Percentiles rank a stretch among this genome's conserved stretches.
phyloP scores from a whole-genome alignment of 2,113 vertebrate genomes.

The Tympanuchus pallidicinctus region DNA sequence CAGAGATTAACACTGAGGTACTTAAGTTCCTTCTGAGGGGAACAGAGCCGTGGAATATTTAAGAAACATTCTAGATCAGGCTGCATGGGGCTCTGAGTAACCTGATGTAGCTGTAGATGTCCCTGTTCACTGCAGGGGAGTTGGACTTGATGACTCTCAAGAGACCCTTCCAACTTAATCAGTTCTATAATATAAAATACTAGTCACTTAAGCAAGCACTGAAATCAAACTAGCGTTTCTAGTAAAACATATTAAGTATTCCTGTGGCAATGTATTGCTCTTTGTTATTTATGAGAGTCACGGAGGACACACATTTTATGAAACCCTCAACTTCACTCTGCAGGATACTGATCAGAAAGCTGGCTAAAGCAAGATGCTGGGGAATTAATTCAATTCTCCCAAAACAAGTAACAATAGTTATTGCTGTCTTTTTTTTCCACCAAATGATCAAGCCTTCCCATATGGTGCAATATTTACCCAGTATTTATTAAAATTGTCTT shows the following conservation, averaged over 20 bases:
- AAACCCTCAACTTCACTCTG: not conserved
- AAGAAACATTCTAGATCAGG: too few species aligned
- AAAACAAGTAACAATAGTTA: not conserved
- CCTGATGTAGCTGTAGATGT: too few species aligned
- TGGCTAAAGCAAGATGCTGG: rapidly evolving
- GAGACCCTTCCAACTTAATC: too few species aligned
- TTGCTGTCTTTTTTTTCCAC: not conserved
- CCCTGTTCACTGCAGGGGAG: too few species aligned
- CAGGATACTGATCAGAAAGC: not conserved
- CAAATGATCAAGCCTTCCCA: not conserved
- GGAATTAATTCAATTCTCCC: not conserved
- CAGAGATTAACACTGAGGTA: not conserved
- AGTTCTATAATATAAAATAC: not conserved
- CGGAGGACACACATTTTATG: not conserved
- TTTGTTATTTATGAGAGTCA: not conserved
- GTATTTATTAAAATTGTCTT: not conserved
- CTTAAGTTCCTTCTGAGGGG: not conserved
- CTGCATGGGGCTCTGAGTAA: too few species aligned
- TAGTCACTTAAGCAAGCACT: not conserved
- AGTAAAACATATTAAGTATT: not conserved
- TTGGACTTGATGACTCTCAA: too few species aligned
- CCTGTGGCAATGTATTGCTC: not conserved
- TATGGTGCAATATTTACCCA: not conserved
- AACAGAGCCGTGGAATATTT: not conserved
- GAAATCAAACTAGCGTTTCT: not conserved